These are phyloP conservation scores for Cephalophus harveyi DNA, from an alignment of 2,113 vertebrate species.

Conservation along the genomic window DNA sequence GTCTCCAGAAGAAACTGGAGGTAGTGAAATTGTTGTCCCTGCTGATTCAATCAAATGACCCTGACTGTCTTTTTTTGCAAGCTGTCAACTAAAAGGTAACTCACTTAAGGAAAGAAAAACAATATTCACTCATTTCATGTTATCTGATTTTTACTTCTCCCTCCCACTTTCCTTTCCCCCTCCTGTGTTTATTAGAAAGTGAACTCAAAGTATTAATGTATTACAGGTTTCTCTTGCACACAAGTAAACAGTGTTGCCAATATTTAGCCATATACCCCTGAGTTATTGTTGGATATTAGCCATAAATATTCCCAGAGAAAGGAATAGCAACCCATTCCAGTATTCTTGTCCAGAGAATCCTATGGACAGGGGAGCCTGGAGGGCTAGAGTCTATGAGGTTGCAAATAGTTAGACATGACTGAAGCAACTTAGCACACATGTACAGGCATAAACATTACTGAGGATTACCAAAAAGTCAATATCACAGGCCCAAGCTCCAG, in stretches of 20 bases:
- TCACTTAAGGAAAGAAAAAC: not conserved
- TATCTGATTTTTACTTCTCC: not conserved
- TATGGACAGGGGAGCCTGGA: not conserved
- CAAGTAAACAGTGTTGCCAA: not conserved
- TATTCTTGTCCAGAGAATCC: not conserved
- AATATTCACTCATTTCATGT: not conserved
- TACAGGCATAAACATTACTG: not conserved
- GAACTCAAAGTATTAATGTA: not conserved
- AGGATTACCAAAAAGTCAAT: not conserved
- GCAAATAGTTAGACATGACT: not conserved
- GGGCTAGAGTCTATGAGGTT: not conserved
- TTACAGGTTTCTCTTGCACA: not conserved
- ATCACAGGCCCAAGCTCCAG: not conserved
- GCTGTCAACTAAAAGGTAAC: not conserved
- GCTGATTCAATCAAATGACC: not conserved
- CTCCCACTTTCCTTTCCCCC: not conserved
- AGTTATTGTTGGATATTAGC: not conserved
- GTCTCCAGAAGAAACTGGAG: not conserved
- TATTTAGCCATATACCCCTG: not conserved
- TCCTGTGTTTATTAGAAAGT: not conserved
- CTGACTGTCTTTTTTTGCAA: not conserved
- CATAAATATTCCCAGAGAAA: not conserved
- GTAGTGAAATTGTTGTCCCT: not conserved
- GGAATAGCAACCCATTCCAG: not conserved
- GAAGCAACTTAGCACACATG: accelerated